Percentiles rank a stretch among this genome's conserved stretches.
These are phyloP conservation scores for Silurus glanis DNA, from an alignment of 2,113 vertebrate species.

Conservation along the genomic window DNA sequence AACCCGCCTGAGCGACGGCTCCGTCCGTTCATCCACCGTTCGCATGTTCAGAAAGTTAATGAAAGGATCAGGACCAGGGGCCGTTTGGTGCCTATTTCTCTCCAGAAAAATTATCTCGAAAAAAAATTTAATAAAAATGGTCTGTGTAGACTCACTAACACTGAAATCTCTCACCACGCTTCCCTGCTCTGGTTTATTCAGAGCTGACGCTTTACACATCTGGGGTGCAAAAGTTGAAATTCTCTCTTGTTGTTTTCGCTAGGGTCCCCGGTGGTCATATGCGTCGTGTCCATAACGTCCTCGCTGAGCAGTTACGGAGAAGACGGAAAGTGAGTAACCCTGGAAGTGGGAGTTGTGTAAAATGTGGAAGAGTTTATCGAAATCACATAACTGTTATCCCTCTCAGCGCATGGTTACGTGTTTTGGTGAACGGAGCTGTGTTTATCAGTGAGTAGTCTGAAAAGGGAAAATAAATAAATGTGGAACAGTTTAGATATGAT, in stretches of 20 bases:
- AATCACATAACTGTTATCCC: background rate
- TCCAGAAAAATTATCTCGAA: constrained; percentile 2
- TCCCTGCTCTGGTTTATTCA: background rate
- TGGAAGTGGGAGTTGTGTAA: background rate
- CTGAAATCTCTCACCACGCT: background rate
- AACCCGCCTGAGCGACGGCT: background rate
- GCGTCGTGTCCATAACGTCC: constrained; percentile 80
- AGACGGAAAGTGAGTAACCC: constrained; percentile 80
- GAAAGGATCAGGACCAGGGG: background rate
- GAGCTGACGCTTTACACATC: background rate
- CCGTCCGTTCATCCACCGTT: background rate
- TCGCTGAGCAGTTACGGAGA: constrained; percentile 85
- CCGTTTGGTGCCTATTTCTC: background rate
- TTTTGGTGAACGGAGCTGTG: background rate
- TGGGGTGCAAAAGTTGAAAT: constrained; percentile 3
- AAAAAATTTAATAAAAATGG: background rate
- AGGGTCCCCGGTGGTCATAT: constrained; percentile 89
- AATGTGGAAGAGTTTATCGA: constrained; percentile 1
- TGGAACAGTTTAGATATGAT: background rate
- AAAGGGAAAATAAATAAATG: background rate
- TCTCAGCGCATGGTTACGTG: background rate
- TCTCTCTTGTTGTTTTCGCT: constrained; percentile 32
- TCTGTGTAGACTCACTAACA: background rate
- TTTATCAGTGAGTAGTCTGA: background rate
- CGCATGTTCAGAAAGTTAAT: background rate